Evolutionary conservation across 2,797 vertebrate species (phyloP).

Genomic region (Bradypus variegatus): DNA sequence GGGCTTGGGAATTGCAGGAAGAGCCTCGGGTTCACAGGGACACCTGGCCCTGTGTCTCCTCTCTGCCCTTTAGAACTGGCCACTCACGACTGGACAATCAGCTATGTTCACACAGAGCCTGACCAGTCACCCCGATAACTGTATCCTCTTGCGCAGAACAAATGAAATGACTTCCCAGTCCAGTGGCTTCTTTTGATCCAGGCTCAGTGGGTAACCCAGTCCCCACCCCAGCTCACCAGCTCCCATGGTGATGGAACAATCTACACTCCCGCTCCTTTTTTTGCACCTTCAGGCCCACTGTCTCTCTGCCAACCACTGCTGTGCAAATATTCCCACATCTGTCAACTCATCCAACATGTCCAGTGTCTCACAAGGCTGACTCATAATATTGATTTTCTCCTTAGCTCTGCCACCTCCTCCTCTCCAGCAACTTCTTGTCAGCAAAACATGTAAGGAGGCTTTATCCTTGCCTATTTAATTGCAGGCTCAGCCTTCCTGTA

Average conservation of each 20-base stretch:
- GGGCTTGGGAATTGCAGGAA: background rate
- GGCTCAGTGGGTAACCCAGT: background rate
- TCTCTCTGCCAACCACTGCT: background rate
- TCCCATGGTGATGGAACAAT: conserved; percentile 10
- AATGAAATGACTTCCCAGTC: background rate
- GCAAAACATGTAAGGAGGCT: background rate
- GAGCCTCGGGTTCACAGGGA: background rate
- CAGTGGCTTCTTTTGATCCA: conserved; percentile 17
- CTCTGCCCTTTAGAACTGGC: background rate
- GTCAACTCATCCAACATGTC: background rate
- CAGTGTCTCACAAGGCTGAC: background rate
- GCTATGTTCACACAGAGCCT: background rate
- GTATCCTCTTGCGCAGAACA: background rate
- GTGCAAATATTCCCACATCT: conserved; percentile 32
- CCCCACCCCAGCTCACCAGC: background rate
- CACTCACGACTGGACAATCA: background rate
- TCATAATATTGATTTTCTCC: conserved; percentile 25
- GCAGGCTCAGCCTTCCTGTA: background rate
- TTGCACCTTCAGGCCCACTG: background rate
- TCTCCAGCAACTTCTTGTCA: background rate
- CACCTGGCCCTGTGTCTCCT: background rate
- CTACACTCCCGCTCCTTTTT: background rate
- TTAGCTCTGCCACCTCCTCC: background rate
- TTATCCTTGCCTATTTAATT: background rate
- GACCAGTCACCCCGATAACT: background rate